Evolutionary conservation across 2,888 invertebrate genomes (phyloP).

Genomic region (Tipula helvola): DNA sequence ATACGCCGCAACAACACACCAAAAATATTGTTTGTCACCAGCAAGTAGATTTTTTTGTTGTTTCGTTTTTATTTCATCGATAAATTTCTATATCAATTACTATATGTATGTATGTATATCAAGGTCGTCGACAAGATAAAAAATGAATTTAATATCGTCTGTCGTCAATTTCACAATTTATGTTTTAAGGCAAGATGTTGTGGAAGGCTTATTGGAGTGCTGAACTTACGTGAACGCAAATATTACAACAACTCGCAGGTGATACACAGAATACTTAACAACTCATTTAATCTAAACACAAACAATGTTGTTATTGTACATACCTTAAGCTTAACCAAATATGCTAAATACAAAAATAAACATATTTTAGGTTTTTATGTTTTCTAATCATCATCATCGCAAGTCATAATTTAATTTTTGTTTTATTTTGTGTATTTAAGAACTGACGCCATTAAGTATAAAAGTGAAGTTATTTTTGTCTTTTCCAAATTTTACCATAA

Average conservation of each 20-base stretch:
- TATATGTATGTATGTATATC: neutral
- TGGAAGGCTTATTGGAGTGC: neutral
- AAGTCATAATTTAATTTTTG: neutral
- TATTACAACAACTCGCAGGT: neutral
- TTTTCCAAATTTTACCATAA: neutral
- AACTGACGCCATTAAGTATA: neutral
- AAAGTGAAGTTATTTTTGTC: neutral
- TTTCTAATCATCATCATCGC: neutral
- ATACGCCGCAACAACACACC: neutral
- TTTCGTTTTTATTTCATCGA: neutral
- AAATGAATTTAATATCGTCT: too few species aligned
- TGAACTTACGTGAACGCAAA: neutral
- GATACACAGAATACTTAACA: neutral
- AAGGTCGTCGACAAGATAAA: neutral
- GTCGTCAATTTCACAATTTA: too few species aligned
- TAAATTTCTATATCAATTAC: neutral
- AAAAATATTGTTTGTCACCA: neutral
- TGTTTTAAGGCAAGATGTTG: too few species aligned
- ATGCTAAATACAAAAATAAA: neutral
- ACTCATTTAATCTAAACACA: neutral
- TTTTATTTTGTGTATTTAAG: neutral
- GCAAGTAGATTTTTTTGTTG: neutral
- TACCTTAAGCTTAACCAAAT: neutral
- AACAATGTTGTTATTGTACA: neutral
- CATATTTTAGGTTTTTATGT: neutral